These are phyloP conservation scores for Anthopleura xanthogrammica DNA, from an alignment of 92 coral and sea anemone genomes.

Conservation along the genomic window DNA sequence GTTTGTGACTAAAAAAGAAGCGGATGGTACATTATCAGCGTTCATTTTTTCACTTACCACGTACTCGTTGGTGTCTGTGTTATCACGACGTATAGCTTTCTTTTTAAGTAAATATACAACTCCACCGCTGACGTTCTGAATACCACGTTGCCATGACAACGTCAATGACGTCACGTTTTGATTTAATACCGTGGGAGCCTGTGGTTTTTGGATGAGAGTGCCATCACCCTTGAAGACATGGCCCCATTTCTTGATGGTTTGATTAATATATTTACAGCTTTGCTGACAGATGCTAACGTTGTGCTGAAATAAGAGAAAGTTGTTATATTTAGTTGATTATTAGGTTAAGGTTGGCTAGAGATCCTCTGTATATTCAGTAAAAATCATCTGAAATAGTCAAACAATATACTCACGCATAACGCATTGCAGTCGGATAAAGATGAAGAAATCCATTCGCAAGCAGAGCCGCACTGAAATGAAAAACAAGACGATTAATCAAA, in stretches of 20 bases:
- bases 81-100: neutral
- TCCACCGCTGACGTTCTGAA: slow-evolving; percentile 21
- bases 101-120: slow-evolving; percentile 34
- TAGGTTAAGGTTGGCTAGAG: too few species aligned
- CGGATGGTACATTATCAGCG: too few species aligned
- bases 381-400: neutral
- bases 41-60: neutral
- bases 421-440: slow-evolving; percentile 2
- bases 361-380: neutral
- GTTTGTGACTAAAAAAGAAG: too few species aligned
- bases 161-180: slow-evolving; percentile 25
- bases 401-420: slow-evolving; percentile 15
- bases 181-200: slow-evolving; percentile 5
- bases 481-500: neutral
- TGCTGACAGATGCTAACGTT: slow-evolving; percentile 21
- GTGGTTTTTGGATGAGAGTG: slow-evolving; percentile 12
- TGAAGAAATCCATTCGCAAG: slow-evolving; percentile 16
- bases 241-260: slow-evolving; percentile 15
- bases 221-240: slow-evolving; percentile 27
- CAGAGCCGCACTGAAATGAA: slow-evolving; percentile 7
- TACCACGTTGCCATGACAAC: slow-evolving; percentile 38
- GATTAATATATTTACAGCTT: slow-evolving; percentile 26
- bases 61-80: neutral
- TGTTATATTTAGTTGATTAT: neutral
- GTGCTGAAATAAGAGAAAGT: slow-evolving; percentile 2